Conservation (phyloP, 2,797 vertebrate species). For the Tokudaia muenninki region DNA sequence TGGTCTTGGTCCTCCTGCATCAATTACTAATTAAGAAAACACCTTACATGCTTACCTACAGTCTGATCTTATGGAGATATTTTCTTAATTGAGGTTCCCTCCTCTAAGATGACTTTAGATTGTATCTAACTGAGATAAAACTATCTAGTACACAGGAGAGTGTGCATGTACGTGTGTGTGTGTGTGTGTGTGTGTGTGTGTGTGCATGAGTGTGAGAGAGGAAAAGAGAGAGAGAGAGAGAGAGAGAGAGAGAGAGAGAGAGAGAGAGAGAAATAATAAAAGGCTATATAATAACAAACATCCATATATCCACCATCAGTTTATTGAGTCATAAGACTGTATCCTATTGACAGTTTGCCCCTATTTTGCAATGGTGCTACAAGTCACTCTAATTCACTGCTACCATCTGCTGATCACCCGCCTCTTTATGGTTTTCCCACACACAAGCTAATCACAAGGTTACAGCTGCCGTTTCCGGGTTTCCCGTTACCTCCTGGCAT, state of each 20-base stretch:
- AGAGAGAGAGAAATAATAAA: background rate
- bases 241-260: too few relatives aligned
- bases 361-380: background rate
- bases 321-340: background rate
- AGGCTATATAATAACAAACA: background rate
- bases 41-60: background rate
- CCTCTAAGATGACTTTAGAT: background rate
- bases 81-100: background rate
- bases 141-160: background rate
- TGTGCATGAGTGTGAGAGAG: too few relatives aligned
- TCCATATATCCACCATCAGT: background rate
- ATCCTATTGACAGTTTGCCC: background rate
- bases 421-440: background rate
- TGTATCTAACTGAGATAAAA: background rate
- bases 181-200: too few relatives aligned
- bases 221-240: too few relatives aligned
- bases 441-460: background rate
- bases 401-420: background rate
- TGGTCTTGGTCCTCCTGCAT: background rate
- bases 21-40: background rate
- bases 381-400: background rate
- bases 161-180: too few relatives aligned
- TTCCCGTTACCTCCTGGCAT: background rate
- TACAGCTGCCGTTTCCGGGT: background rate
- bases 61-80: background rate